These are phyloP conservation scores for Lynx canadensis DNA, from an alignment of 2,113 vertebrate genomes.

Conservation along the genomic window DNA sequence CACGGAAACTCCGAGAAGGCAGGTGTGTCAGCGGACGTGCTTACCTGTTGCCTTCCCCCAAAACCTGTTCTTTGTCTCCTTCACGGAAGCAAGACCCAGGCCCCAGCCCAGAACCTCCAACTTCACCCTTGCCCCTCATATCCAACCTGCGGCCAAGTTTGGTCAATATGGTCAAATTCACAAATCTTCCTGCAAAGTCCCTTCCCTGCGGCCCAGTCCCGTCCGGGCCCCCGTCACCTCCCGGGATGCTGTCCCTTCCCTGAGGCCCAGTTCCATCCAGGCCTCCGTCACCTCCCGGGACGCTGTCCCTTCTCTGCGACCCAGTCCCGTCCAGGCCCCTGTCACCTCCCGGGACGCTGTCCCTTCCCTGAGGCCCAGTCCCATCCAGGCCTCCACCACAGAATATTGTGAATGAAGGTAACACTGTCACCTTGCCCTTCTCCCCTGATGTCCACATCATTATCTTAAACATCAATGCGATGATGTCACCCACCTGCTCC, in stretches of 20 bases:
- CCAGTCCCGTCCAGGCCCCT: fast-evolving
- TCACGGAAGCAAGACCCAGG: not conserved
- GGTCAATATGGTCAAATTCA: not conserved
- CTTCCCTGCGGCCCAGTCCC: not conserved
- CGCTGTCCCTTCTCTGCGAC: not conserved
- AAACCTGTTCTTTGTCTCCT: not conserved
- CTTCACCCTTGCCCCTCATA: not conserved
- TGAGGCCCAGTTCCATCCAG: not conserved
- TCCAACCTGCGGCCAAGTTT: not conserved
- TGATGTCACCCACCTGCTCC: not conserved
- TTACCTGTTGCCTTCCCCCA: fast-evolving
- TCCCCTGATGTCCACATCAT: not conserved
- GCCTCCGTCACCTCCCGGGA: not conserved
- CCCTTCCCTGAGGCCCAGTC: no score
- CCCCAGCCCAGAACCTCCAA: not conserved
- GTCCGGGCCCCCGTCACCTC: fast-evolving
- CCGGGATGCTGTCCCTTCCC: not conserved
- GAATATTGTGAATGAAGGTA: fast-evolving
- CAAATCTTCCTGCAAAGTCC: not conserved
- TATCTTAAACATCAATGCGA: not conserved
- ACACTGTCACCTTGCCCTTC: not conserved
- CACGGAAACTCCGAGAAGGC: not conserved
- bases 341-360: no score
- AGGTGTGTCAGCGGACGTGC: fast-evolving
- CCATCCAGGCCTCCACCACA: no score